Base-by-base conservation (phyloP, 1,140 invertebrate genomes). In the Hylyphantes graminicola region DNA sequence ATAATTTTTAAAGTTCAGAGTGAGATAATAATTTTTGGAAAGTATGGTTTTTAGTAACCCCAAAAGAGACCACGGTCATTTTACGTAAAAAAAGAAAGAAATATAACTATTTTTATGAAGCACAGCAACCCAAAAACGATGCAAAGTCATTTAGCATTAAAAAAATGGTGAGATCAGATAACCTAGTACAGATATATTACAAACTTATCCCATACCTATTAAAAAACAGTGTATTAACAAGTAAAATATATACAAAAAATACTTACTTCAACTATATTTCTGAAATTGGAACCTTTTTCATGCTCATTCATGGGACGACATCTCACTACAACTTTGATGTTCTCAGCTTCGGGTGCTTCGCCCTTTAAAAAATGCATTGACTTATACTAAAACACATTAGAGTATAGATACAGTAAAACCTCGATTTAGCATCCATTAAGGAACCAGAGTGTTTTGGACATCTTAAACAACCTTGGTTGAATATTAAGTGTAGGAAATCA, bases 281-380 rank as follows among this genome's bases (percentile, higher is more conserved):
- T 92, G 61, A 93, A 92, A 65, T 93, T 93, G 54, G 92, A 91
- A 64, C 93, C 90, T 84, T 93, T 90, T 90, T 98, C 96, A 87
- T 93, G 93, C 88, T 93, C 93, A 89, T 93, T 96, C 88, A 97
- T 92, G 0, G 97, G 97, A 77, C 97, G 92, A 85, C 96, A 93
- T 82, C 97, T 92, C 17, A 98, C 94, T 50, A 96, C 95, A 54
- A 98, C 96, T 84, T 95, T 92, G 63, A 92, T 92, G 87, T 92
- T 93, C 84, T 92, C 92, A 5, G 85, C 68, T 51, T 85, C 78
- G 0, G 61, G 76, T 64, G 77, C 76, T 81, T 85, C 82, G 19
- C 50, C 73, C 82, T 85, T 15, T 64, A 65, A 78, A 11, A 48
- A 54, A 17, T 3, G n/a, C 7, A 21, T 48, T 21, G 17, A 67